Evolutionary conservation across 2,888 invertebrate genomes (phyloP), one percentile per base, ranked within the genome.

Genomic region (Crossocerus cetratus): DNA sequence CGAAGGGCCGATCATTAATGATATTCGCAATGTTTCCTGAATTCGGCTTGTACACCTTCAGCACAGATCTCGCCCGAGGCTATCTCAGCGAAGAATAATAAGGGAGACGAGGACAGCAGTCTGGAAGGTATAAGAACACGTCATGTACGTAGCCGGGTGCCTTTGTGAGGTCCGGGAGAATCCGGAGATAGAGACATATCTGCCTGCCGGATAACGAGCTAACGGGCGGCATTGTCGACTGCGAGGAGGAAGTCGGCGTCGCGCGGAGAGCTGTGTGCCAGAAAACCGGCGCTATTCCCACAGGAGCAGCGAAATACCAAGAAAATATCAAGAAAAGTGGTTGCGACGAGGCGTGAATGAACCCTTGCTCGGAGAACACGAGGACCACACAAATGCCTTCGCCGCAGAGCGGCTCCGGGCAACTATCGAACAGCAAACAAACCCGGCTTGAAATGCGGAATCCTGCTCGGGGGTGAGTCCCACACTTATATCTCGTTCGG

Each of bases 151-250:
- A 32, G 32, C 32, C 3, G 1, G 32, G 32, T 8, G 32, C 57
- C 68, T 73, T 73, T 73, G 66, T 68, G n/a, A 32, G 32, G 8
- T 32, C 11, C 8, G 5, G 32, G 32, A 32, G 11, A 73, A 54
- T 43, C 45, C 42, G 61, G 74, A 73, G 64, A 72, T 68, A 74
- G 73, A 74, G 74, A 74, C 56, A 68, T 73, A 73, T 72, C 72
- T 64, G 60, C 60, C 49, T 22, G 63, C 13, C 45, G 66, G 74
- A 65, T 74, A 74, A 74, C 73, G 73, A 74, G 67, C 57, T 60
- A 61, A 63, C 67, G 64, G 73, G 57, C 74, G 42, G 74, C 67
- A 74, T 72, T 74, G 74, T 74, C 61, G 16, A 49, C 16, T 49
- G 14, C 49, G 32, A 11, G 23, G 4, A n/a, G n/a, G 13, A n/a